phyloP scores from a whole-genome alignment of 1,140 invertebrate species.

The Temnothorax curvispinosus region DNA sequence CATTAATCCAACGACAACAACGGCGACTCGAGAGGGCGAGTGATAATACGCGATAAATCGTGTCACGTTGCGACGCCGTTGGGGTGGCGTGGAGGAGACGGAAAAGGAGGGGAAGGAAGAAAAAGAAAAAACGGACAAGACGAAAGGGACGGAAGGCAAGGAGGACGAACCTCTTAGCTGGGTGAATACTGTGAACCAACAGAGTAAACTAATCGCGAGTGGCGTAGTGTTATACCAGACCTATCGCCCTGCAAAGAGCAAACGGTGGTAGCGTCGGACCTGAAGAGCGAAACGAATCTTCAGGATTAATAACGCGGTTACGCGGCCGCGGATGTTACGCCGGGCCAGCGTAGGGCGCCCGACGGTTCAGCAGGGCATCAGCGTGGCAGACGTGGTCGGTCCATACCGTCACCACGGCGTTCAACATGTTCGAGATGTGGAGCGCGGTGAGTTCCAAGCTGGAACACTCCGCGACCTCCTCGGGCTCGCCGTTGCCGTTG shows the following conservation, averaged over 20 bases:
- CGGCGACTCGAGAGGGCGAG: conserved; percentile 25
- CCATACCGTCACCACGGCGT: conserved; percentile 84
- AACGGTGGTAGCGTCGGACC: background rate
- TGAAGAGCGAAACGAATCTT: background rate
- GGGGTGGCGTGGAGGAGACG: conserved; percentile 76
- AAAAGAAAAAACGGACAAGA: conserved; percentile 4
- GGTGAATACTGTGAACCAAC: background rate
- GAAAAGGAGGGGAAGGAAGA: conserved; percentile 50
- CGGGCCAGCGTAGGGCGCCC: conserved; percentile 60
- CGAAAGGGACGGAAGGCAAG: background rate
- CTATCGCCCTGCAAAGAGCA: background rate
- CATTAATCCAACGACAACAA: conserved; percentile 45
- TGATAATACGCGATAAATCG: conserved; percentile 74
- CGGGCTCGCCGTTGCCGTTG: conserved; percentile 83
- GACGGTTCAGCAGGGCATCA: conserved; percentile 64
- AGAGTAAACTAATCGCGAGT: conserved; percentile 30
- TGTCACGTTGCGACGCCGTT: conserved; percentile 75
- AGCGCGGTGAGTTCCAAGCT: conserved; percentile 93
- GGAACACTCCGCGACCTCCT: conserved; percentile 88
- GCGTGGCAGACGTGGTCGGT: conserved; percentile 60
- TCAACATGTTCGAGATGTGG: conserved; percentile 95
- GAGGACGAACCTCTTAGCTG: background rate
- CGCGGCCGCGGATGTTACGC: conserved; percentile 71
- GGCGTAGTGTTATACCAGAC: background rate
- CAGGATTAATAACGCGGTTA: conserved; percentile 51